These are phyloP conservation scores for Bombylius discolor DNA, from an alignment of 2,888 invertebrate genomes.

Conservation along the genomic window DNA sequence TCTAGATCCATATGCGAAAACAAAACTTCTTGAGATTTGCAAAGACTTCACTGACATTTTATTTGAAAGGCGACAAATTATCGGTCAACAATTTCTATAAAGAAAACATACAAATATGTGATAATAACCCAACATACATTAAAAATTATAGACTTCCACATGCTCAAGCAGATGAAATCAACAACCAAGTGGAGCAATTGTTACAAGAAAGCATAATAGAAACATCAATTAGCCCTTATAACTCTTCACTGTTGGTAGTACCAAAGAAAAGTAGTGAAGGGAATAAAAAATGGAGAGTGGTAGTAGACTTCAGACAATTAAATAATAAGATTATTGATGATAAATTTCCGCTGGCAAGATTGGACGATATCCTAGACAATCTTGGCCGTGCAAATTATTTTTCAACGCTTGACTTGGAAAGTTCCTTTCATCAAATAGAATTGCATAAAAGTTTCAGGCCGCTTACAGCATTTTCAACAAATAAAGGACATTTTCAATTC, in stretches of 20 bases:
- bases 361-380: conserved; percentile 7
- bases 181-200: conserved; percentile 19
- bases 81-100: neutral
- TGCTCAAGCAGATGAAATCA: conserved; percentile 3
- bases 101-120: neutral
- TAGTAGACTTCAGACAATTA: conserved; percentile 1
- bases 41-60: neutral
- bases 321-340: conserved; percentile 7
- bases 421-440: conserved; percentile 7
- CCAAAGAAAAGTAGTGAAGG: conserved; percentile 7
- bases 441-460: conserved; percentile 9
- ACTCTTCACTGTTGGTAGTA: conserved; percentile 16
- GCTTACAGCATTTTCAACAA: conserved; percentile 11
- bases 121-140: neutral
- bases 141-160: conserved; percentile 4
- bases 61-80: neutral
- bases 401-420: neutral
- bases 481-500: conserved; percentile 4
- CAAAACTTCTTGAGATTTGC: neutral
- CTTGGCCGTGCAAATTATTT: conserved; percentile 2
- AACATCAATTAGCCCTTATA: conserved; percentile 16
- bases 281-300: neutral
- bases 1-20: neutral
- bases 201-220: conserved; percentile 19
- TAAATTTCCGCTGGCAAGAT: conserved; percentile 4